Base-by-base conservation (phyloP, 2,888 invertebrate species). In the Atethmia centrago region DNA sequence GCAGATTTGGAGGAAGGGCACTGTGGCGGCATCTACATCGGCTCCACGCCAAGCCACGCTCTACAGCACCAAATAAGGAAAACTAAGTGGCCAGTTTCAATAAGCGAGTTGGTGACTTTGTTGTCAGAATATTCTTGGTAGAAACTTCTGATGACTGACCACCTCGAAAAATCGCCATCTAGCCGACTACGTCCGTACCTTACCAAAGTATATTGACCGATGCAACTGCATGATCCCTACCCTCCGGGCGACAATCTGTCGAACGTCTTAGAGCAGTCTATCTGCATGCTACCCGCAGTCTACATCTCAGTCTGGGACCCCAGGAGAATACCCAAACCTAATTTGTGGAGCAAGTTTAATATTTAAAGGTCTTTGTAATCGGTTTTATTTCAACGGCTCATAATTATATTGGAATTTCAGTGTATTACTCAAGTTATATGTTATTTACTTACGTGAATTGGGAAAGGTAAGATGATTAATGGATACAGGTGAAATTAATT, bases 131-230 rank as follows among this genome's bases (percentile, higher is more conserved):
- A n/a, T 21, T 25, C 19, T 51, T 36, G n/a, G n/a, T 2, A 58
- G n/a, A 42, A 36, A 47, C 21, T 19, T 25, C 12, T 36, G 40
- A 45, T 21, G 7, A 71, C 4, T 3, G 31, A 31, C 9, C n/a
- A 0, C 14, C 4, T 16, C 7, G 1, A 2, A 42, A 56, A 64
- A 65, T 78, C 79, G 68, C 68, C 25, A 55, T 53, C 1, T 10
- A 4, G 3, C 14, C 3, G 16, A 65, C 40, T 51, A 31, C n/a
- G 65, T 36, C 40, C 49, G 19, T 8, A 14, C 47, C 68, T 51
- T 10, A 45, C 45, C 16, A 10, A 69, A 75, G 84, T 97, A 86
- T 97, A 97, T 91, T 95, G 92, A 88, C 93, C 90, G 79, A 89
- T 89, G 90, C 96, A 94, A 88, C 94, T 85, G 79, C 82, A 78